A percentile compares a stretch with the other conserved stretches of the same genome.
phyloP scores from a whole-genome alignment of 1,140 invertebrate species.

The Sarcophaga bullata region DNA sequence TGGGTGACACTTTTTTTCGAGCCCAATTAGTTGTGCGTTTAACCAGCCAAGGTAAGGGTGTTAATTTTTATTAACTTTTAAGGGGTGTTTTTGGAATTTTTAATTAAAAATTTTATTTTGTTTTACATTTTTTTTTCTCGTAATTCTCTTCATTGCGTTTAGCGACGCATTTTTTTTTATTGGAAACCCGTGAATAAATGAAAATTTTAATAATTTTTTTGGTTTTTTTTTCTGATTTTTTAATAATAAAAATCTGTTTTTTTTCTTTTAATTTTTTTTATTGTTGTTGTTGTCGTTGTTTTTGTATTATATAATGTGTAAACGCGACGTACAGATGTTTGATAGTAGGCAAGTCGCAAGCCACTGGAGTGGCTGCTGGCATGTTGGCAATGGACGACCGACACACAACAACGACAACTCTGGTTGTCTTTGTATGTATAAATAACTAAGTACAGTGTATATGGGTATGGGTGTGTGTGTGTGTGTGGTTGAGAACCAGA shows the following conservation, averaged over 20 bases:
- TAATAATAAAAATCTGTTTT: neutral
- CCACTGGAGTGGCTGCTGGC: constrained; percentile 47
- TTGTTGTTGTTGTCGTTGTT: neutral
- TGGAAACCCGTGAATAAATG: too few species aligned
- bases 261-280: neutral
- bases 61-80: neutral
- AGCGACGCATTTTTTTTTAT: too few species aligned
- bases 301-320: constrained; percentile 9
- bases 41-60: neutral
- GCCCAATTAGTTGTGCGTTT: too few species aligned
- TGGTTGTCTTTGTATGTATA: constrained; percentile 19
- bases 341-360: constrained; percentile 46
- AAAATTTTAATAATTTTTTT: too few species aligned
- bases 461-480: neutral
- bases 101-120: neutral
- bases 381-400: constrained; percentile 45
- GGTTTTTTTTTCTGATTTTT: too few species aligned
- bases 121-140: neutral
- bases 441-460: constrained; percentile 22
- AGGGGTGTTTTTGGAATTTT: constrained; percentile 9
- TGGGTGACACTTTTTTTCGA: constrained; percentile 32
- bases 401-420: constrained; percentile 26
- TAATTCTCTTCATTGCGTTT: neutral
- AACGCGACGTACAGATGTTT: constrained; percentile 35
- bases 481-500: constrained; percentile 31